Evolutionary conservation across 2,888 invertebrate species (phyloP), one percentile per base, ranked within the genome.

Genomic region (Limnephilus lunatus): DNA sequence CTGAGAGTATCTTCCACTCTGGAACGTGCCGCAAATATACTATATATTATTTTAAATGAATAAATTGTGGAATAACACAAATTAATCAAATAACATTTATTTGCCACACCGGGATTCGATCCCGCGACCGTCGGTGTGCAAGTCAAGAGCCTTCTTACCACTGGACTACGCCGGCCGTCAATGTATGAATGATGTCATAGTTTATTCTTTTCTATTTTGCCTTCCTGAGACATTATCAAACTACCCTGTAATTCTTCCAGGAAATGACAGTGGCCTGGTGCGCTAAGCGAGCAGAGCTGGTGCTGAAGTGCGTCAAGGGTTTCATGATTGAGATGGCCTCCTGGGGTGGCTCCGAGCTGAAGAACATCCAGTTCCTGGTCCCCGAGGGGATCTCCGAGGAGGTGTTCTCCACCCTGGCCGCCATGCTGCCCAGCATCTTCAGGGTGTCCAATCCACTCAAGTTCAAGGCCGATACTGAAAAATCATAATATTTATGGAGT

Each of bases 251-350:
- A 39, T 86, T 88, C 89, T 94, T 94, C n/a, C 94, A 98, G 97
- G 98, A 98, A 95, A 98, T 99, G 98, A 99, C 99, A 0, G 98
- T 99, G 90, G 97, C 98, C 80, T 99, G 99, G 99, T 99, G 99
- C 95, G 97, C 98, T 94, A 98, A 99, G 94, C 96, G 99, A 94
- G 99, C 99, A 0, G 99, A 99, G 96, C 96, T 99, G 94, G 98
- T 99, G 92, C 99, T 99, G 94, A 99, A 99, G 96, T 99, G 99
- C 96, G 98, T 99, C 90, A 99, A 99, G 96, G 99, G 99, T 4
- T 99, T 99, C 95, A 98, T 99, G 98, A 99, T 99, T 95, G 99
- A 99, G 96, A 98, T 99, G 97, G 98, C 98, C 14, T 98, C 99
- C 0, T 98, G 99, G 97, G 68, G 68, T n/a, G 98, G 98, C 68